Evolutionary conservation across 2,797 vertebrate genomes (phyloP).

Genomic region (Lutjanus argentimaculatus): DNA sequence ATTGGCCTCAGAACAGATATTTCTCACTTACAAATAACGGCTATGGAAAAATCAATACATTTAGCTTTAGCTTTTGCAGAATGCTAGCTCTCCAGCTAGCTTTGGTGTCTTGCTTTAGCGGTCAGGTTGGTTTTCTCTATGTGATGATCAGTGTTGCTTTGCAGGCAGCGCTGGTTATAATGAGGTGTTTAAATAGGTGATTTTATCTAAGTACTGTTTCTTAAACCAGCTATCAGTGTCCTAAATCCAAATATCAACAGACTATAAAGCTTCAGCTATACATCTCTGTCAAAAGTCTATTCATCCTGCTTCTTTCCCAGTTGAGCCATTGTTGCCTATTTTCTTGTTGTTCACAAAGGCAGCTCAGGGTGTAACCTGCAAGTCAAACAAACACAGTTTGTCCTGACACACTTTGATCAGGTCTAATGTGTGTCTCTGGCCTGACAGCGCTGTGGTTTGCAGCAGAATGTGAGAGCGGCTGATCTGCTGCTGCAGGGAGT

Average conservation of each 20-base stretch:
- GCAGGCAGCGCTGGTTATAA: not conserved
- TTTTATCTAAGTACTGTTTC: not conserved
- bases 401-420: slow-evolving; percentile 43
- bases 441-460: slow-evolving; percentile 31
- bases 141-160: not conserved
- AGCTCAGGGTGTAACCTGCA: slow-evolving; percentile 52
- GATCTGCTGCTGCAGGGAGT: slow-evolving; percentile 41
- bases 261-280: not conserved
- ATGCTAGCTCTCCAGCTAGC: not conserved
- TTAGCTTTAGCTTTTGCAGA: not conserved
- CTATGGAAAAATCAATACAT: not conserved
- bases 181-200: not conserved
- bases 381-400: slow-evolving; percentile 30
- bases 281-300: slow-evolving; percentile 17
- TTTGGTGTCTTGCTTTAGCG: not conserved
- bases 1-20: not conserved
- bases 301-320: slow-evolving; percentile 36
- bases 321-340: slow-evolving; percentile 10
- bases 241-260: slow-evolving; percentile 1
- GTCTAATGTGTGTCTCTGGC: slow-evolving; percentile 2
- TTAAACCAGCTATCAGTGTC: slow-evolving; percentile 8
- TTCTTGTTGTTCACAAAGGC: slow-evolving; percentile 20
- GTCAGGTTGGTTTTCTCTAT: not conserved
- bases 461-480: slow-evolving; percentile 39
- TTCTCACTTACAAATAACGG: not conserved